Evolutionary conservation across 2,888 invertebrate species (phyloP), one percentile per base, ranked within the genome.

Genomic region (Pseudoips prasinana): DNA sequence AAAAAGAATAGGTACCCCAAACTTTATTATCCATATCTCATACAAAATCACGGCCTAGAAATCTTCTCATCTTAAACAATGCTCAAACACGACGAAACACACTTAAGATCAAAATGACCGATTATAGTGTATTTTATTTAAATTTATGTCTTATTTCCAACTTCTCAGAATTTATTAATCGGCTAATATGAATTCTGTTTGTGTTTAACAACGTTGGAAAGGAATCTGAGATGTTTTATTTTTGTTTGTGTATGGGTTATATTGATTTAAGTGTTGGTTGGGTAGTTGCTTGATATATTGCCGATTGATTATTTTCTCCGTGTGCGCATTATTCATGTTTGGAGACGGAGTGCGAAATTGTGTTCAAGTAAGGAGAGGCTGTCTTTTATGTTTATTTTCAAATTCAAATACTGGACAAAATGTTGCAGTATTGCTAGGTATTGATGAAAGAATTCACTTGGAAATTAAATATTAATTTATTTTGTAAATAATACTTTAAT

Each of bases 121-220:
- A 84, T 74, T 79, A 78, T 77, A 73, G 74, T 72, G 67, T 78
- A 81, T 83, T 81, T 82, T 82, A 83, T 78, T 75, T 74, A 82
- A 86, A 88, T 87, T 86, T 87, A 87, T 87, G 84, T 88, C 86
- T 87, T 83, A 87, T 80, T 86, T 48, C 37, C 65, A 62, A 69
- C 59, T 88, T 87, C 88, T 72, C 44, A 52, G 88, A 86, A 87
- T 83, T 83, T 83, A 86, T 83, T 85, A 86, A 87, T 86, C 83
- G 82, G 68, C 78, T 81, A 80, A 84, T 87, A 82, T 82, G 86
- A 80, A 88, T 87, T 83, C 87, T 65, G 77, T 64, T 64, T 63
- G 75, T 73, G 85, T 73, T 75, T 72, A 63, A 68, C 59, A 57
- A 44, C 48, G 62, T 48, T 52, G 49, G 58, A 64, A 64, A 68